Evolutionary conservation across 2,113 vertebrate species (phyloP), one percentile per base, ranked within the genome.

Genomic region (Amphiprion percula): DNA sequence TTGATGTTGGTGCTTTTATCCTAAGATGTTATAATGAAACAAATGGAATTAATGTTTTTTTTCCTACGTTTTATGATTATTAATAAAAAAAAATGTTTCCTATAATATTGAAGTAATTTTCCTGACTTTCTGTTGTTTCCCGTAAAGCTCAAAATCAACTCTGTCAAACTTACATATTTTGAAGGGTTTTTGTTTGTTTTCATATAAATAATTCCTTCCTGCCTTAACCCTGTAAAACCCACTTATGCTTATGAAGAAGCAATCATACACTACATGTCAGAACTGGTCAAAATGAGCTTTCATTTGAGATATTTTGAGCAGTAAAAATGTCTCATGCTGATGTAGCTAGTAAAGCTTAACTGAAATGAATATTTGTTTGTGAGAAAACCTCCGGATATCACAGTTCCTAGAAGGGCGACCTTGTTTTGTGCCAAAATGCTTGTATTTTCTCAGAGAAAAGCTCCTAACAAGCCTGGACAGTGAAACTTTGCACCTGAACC

Each of bases 1-100:
- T 92, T 83, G 91, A 84, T 95, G 93, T 93, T 93, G 94, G 94
- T 94, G 94, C 93, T 95, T 93, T 89, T 93, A 92, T 90, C 88
- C 84, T 90, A 91, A 91, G 87, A 91, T 89, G 91, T 88, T 91
- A 80, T 85, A 73, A 92, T 88, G 82, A 86, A 87, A 92, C 72
- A 90, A 91, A 93, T 87, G 83, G 80, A 92, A 86, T 84, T 85
- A 65, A 88, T 87, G 91, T 87, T 88, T 79, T 87, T 93, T 93
- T 37, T 90, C 83, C 83, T 89, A 88, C 88, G 72, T 93, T 94
- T 92, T 93, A 92, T 92, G 85, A 88, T 91, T 86, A 92, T 87
- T 88, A 93, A 93, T 93, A 94, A 94, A 93, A 26, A 26, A 26
- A 30, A 91, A 87, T 88, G 91, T 94, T 95, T 95, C 81, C 62